phyloP scores from a whole-genome alignment of 2,888 invertebrate species.

The Rosalia funebris region DNA sequence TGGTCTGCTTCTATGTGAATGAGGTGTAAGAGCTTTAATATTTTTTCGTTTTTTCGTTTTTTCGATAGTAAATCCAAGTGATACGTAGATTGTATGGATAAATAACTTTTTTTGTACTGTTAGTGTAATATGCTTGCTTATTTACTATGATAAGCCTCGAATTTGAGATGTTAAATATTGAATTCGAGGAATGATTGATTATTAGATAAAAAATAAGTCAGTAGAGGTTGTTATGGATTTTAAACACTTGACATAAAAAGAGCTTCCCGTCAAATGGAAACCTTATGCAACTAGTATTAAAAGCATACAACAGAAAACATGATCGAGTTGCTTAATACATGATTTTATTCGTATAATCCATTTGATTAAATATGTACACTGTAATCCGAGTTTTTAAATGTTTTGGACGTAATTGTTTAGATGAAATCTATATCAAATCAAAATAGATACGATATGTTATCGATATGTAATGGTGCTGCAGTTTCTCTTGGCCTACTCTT shows the following conservation, averaged over 20 bases:
- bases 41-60: conserved; percentile 31
- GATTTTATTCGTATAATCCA: too few relatives aligned
- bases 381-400: not conserved
- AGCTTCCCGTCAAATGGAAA: not conserved
- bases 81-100: conserved; percentile 44
- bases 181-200: conserved; percentile 30
- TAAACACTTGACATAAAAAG: conserved; percentile 32
- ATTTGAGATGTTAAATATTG: conserved; percentile 18
- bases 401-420: too few relatives aligned
- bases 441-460: too few relatives aligned
- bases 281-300: not conserved
- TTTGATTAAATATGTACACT: not conserved
- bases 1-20: conserved; percentile 38
- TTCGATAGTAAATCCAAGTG: conserved; percentile 42
- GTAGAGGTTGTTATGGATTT: conserved; percentile 31
- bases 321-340: not conserved
- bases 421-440: too few relatives aligned
- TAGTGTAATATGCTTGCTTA: conserved; percentile 36
- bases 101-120: conserved; percentile 41
- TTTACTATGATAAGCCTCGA: conserved; percentile 32
- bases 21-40: conserved; percentile 37
- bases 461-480: not conserved
- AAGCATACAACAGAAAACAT: not conserved
- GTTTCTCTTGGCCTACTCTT: not conserved
- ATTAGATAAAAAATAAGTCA: conserved; percentile 32